phyloP scores from a whole-genome alignment of 2,113 vertebrate species.

The Camelus dromedarius region DNA sequence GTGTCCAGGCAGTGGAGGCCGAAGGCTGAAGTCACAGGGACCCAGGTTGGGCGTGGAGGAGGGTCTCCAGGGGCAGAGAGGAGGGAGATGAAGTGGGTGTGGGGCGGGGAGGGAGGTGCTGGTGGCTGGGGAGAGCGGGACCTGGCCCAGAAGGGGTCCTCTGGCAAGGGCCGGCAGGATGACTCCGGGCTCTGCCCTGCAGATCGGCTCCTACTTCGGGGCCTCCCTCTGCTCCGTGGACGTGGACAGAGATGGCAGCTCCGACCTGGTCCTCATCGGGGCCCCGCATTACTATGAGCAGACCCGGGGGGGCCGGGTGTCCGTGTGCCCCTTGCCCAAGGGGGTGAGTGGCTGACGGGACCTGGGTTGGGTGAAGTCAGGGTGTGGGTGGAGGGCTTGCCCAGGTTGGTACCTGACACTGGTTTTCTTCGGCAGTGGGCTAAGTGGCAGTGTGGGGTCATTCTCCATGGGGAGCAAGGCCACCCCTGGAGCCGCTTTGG shows the following conservation, averaged over 20 bases:
- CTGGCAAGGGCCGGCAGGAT: background rate
- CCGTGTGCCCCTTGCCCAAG: background rate
- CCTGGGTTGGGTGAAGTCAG: no score
- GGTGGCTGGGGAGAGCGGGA: background rate
- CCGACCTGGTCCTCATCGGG: slow-evolving; percentile 80
- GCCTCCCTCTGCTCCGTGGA: slow-evolving; percentile 82
- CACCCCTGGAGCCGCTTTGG: slow-evolving; percentile 89
- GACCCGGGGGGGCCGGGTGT: slow-evolving; percentile 76
- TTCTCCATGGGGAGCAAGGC: slow-evolving; percentile 71
- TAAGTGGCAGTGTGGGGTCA: slow-evolving; percentile 29
- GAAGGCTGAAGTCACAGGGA: slow-evolving; percentile 63
- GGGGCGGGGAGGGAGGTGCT: background rate
- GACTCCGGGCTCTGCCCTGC: background rate
- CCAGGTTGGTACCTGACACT: background rate
- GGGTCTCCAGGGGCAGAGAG: background rate
- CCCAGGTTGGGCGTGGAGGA: slow-evolving; percentile 67
- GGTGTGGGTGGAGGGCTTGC: background rate
- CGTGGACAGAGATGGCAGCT: slow-evolving; percentile 60
- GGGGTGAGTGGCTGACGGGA: background rate
- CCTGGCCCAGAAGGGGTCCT: background rate
- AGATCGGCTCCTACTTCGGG: slow-evolving; percentile 87
- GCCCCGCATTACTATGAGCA: slow-evolving; percentile 79
- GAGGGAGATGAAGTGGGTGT: background rate
- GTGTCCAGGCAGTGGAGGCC: background rate
- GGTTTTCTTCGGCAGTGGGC: background rate